Percentiles rank a stretch among this genome's conserved stretches.
These are phyloP conservation scores for Acrobasis repandana DNA, from an alignment of 2,888 invertebrate species.

Conservation along the genomic window DNA sequence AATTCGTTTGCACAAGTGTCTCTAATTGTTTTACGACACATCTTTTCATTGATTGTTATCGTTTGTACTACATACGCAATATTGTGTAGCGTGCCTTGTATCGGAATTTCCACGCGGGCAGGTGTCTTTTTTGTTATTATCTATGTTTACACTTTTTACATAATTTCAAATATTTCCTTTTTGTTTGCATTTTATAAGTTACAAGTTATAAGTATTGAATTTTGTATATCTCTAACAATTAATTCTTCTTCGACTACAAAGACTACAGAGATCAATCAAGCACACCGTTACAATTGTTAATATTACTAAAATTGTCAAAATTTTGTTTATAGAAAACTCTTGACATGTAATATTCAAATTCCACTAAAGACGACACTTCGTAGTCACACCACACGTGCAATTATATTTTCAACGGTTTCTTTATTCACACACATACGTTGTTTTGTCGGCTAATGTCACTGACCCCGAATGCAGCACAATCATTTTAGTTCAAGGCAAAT, in stretches of 20 bases:
- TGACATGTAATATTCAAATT: background rate
- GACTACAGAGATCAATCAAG: no score
- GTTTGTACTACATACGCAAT: background rate
- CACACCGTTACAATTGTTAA: no score
- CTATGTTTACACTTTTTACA: background rate
- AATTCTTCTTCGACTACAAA: no score
- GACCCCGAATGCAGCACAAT: slow-evolving; percentile 11
- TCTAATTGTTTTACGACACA: slow-evolving; percentile 10
- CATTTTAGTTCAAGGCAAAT: slow-evolving; percentile 14
- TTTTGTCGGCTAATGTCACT: slow-evolving; percentile 17
- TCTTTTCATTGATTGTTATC: slow-evolving; percentile 2
- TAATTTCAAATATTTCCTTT: slow-evolving; percentile 1
- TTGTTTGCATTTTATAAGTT: background rate
- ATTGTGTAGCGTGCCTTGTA: slow-evolving; percentile 12
- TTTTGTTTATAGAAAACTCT: no score
- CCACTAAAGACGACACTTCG: background rate
- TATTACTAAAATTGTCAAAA: no score
- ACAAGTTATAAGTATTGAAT: no score
- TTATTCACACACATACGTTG: background rate
- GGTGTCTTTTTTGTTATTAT: slow-evolving; percentile 11
- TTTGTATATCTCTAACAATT: no score
- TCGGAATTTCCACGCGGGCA: slow-evolving; percentile 7
- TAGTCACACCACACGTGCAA: slow-evolving; percentile 14
- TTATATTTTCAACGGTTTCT: slow-evolving; percentile 16
- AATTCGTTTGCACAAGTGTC: background rate